Evolutionary conservation across 2,797 vertebrate genomes (phyloP), one percentile per base, ranked within the genome.

Genomic region (Danionella dracula): DNA sequence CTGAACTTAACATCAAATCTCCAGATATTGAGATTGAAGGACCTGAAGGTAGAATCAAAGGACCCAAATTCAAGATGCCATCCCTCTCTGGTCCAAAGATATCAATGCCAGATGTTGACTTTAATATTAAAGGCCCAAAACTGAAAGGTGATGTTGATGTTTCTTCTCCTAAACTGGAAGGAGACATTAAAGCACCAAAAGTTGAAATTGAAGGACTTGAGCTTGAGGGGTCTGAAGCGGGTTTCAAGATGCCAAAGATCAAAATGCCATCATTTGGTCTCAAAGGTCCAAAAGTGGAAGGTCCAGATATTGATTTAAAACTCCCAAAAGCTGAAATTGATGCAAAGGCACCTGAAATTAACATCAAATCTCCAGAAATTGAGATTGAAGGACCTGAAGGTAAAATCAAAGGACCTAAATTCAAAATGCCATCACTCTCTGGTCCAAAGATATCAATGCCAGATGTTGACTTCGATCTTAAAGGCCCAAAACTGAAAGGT

Each of bases 401-500:
- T 2, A 42, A 37, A 32, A 35, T 75, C 4, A 73, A 73, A 38
- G 61, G 56, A 45, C 75, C 64, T 10, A 67, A 59, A 42, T 35
- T 76, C 4, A 73, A 76, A 41, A 70, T 73, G 46, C 71, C 74
- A 9, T 44, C 41, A 15, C 53, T 66, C 17, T 37, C 32, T 8
- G 70, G 74, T 5, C 45, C 70, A 21, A 56, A 63, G 2, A 16
- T 80, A 0, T 66, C 76, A 51, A 78, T 73, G 49, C 59, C 78
- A 1, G 58, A 61, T 29, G 32, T 49, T 48, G 58, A 61, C 8
- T 32, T 49, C 1, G 38, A 37, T 6, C 17, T 55, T 11, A 46
- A 10, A 11, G 42, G 42, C 2, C 15, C 42, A 4, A 45, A 71
- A 23, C 84, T 70, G 81, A 83, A 78, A 86, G 42, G 16, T 20